Percentiles rank a stretch among this genome's conserved stretches.
These are phyloP conservation scores for Xiphias gladius DNA, from an alignment of 2,113 vertebrate genomes.

Conservation along the genomic window DNA sequence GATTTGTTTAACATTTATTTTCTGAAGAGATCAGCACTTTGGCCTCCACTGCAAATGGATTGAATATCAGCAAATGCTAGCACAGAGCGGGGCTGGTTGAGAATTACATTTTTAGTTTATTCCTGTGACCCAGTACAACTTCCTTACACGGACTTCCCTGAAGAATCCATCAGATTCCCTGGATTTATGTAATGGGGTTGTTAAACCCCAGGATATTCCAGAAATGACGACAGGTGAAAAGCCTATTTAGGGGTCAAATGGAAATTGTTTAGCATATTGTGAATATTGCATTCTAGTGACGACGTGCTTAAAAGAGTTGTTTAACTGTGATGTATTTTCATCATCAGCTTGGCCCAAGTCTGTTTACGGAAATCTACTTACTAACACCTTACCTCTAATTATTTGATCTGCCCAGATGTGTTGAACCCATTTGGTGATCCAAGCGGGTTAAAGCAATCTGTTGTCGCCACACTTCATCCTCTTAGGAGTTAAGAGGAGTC, in stretches of 20 bases:
- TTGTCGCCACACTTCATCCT: not conserved
- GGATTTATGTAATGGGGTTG: not conserved
- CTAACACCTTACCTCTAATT: not conserved
- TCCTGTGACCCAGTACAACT: not conserved
- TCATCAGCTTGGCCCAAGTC: not conserved
- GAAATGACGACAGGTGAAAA: not conserved
- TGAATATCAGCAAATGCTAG: not conserved
- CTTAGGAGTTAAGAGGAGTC: conserved; percentile 8
- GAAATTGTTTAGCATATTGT: not conserved
- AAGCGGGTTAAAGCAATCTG: not conserved
- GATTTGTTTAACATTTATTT: conserved; percentile 9
- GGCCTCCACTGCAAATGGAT: not conserved
- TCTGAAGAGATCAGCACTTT: conserved; percentile 10
- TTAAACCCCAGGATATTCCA: not conserved
- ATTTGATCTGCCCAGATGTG: conserved; percentile 2
- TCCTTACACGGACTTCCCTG: not conserved
- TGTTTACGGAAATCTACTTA: conserved; percentile 21
- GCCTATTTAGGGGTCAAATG: not conserved
- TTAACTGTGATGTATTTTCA: not conserved
- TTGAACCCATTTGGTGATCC: not conserved
- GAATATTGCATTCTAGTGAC: not conserved
- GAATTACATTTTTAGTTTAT: not conserved
- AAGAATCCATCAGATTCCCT: not conserved
- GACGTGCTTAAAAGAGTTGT: not conserved
- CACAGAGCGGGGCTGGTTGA: not conserved